Percentiles rank a stretch among this genome's conserved stretches.
These are phyloP conservation scores for Calliphora vomitoria DNA, from an alignment of 2,888 invertebrate species.

Conservation along the genomic window DNA sequence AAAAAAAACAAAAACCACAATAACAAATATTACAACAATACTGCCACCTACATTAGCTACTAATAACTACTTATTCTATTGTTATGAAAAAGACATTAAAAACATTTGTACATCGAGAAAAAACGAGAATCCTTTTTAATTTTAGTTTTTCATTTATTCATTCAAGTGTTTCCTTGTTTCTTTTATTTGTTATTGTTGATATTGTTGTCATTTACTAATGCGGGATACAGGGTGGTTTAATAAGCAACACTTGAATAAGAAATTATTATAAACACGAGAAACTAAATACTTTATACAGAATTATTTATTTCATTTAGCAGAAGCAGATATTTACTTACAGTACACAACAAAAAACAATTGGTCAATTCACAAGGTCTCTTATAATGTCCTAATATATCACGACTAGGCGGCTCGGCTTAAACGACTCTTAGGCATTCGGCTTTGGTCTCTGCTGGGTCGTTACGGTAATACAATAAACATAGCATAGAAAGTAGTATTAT, in stretches of 20 bases:
- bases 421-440: too few relatives aligned
- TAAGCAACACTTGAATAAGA: not conserved
- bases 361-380: too few relatives aligned
- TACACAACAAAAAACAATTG: too few relatives aligned
- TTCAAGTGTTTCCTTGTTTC: constrained; percentile 7
- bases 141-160: not conserved
- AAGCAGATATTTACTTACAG: too few relatives aligned
- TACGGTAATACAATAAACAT: too few relatives aligned
- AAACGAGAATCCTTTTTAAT: not conserved
- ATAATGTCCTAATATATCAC: too few relatives aligned
- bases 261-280: too few relatives aligned
- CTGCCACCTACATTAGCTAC: not conserved
- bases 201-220: not conserved
- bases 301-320: too few relatives aligned
- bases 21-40: not conserved
- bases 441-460: too few relatives aligned
- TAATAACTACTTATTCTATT: not conserved
- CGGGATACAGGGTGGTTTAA: not conserved
- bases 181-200: not conserved
- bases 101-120: not conserved
- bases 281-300: too few relatives aligned
- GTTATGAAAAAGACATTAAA: not conserved
- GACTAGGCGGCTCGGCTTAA: too few relatives aligned
- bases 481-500: too few relatives aligned
- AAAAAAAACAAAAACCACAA: not conserved